Conservation (phyloP, 1,140 invertebrate genomes). For the Brachionus plicatilis region DNA sequence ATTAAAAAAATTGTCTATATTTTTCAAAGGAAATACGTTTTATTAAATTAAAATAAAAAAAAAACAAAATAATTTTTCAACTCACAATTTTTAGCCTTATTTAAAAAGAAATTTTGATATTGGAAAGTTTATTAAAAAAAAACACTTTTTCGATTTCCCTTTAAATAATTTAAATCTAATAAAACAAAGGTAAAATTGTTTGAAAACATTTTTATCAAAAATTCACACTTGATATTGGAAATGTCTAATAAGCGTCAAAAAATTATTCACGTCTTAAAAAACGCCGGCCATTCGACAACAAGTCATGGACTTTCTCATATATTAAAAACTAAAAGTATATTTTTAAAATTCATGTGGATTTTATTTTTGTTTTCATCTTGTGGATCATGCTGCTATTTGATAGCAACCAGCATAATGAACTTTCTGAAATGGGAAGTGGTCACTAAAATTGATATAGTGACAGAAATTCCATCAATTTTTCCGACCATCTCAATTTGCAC, state of each 20-base stretch:
- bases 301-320: background rate
- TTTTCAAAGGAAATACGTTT: too few species aligned
- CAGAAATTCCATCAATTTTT: background rate
- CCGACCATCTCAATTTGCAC: constrained; percentile 16
- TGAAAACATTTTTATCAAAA: too few species aligned
- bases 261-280: background rate
- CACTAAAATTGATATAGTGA: constrained; percentile 1
- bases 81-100: too few species aligned
- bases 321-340: background rate
- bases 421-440: background rate
- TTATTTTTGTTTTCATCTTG: background rate
- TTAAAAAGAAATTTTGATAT: too few species aligned
- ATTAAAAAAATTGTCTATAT: too few species aligned
- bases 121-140: too few species aligned
- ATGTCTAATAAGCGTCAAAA: background rate
- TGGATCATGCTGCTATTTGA: background rate
- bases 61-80: too few species aligned
- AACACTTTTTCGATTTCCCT: too few species aligned
- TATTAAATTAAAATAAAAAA: too few species aligned
- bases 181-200: background rate
- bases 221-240: background rate
- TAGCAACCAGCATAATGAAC: background rate
- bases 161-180: background rate
- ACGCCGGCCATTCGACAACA: background rate
- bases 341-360: background rate